These are phyloP conservation scores for Pterocles burchelli DNA, from an alignment of 2,113 vertebrate species.

Conservation along the genomic window DNA sequence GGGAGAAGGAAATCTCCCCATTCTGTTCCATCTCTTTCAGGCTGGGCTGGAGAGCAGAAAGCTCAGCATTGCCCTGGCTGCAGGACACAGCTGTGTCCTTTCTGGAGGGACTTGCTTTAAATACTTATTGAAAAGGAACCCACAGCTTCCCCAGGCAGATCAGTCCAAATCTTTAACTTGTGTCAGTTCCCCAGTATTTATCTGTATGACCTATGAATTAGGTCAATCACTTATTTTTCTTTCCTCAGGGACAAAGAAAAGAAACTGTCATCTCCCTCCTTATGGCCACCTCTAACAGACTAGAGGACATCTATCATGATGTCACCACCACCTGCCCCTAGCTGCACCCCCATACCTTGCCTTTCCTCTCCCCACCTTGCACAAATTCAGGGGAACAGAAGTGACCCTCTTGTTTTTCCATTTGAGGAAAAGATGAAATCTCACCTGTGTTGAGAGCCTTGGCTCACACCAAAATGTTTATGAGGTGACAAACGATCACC, in stretches of 20 bases:
- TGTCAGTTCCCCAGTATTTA: not conserved
- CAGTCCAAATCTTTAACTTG: not conserved
- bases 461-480: not conserved
- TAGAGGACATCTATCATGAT: not conserved
- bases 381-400: not conserved
- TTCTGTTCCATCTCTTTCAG: not conserved
- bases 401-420: not conserved
- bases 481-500: slow-evolving; percentile 28
- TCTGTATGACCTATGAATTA: not conserved
- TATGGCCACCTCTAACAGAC: not conserved
- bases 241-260: not conserved
- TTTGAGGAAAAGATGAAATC: not conserved
- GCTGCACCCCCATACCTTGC: not conserved
- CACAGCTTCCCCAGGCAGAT: not conserved
- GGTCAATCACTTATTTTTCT: not conserved
- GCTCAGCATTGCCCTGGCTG: not conserved
- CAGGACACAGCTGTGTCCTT: not conserved
- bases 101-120: not conserved
- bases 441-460: not conserved
- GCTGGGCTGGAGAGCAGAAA: not conserved
- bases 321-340: not conserved
- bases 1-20: not conserved
- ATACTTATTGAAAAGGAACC: not conserved
- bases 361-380: not conserved
- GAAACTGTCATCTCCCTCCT: not conserved